Percentiles rank a stretch among this genome's conserved stretches.
Evolutionary conservation across 2,888 invertebrate genomes (phyloP).

Genomic region (Hermaeophaga mercurialis): DNA sequence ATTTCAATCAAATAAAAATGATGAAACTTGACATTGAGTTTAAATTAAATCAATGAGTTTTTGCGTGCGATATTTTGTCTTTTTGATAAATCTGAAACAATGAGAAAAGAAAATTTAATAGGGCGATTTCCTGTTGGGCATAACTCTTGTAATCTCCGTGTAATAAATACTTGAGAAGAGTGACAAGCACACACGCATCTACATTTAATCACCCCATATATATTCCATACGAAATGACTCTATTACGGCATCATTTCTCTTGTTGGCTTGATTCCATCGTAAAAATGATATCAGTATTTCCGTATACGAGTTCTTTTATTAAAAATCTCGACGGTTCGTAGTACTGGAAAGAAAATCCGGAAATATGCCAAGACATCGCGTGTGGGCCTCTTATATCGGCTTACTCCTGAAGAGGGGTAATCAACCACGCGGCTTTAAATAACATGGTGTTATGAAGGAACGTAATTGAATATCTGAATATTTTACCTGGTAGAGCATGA

Average conservation of each 20-base stretch:
- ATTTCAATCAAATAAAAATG: too few relatives aligned
- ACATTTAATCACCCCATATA: constrained; percentile 24
- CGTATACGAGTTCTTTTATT: constrained; percentile 22
- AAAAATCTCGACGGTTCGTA: constrained; percentile 19
- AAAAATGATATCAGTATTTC: constrained; percentile 26
- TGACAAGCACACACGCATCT: constrained; percentile 16
- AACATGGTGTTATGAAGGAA: constrained; percentile 34
- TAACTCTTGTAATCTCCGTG: constrained; percentile 5
- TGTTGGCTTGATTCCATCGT: constrained; percentile 26
- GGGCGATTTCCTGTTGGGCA: neutral
- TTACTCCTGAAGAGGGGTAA: constrained; percentile 32
- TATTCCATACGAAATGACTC: constrained; percentile 24
- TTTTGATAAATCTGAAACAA: too few relatives aligned
- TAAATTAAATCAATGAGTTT: too few relatives aligned
- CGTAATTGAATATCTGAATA: constrained; percentile 37
- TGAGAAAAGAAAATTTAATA: neutral
- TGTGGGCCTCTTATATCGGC: constrained; percentile 30
- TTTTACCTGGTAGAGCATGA: constrained; percentile 24
- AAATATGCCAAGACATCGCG: constrained; percentile 33
- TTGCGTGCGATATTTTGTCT: too few relatives aligned
- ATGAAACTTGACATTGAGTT: too few relatives aligned
- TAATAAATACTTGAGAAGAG: constrained; percentile 20
- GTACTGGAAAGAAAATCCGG: constrained; percentile 25
- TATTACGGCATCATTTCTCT: constrained; percentile 19
- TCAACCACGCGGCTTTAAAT: constrained; percentile 34